Evolutionary conservation across 2,113 vertebrate species (phyloP).

Genomic region (Urocolius indicus): DNA sequence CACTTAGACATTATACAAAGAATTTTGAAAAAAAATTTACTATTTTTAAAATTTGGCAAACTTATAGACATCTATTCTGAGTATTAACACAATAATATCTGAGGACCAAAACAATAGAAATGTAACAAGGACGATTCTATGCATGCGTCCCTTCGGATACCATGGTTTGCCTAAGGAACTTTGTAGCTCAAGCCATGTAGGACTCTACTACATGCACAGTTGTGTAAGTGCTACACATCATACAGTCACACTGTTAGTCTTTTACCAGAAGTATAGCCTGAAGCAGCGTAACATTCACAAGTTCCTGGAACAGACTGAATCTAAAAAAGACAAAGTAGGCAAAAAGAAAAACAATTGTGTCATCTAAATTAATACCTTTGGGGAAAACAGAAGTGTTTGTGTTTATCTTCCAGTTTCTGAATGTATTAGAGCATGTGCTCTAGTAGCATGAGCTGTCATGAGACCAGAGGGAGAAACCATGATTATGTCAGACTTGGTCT

Average conservation of each 20-base stretch:
- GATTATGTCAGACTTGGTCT: not conserved
- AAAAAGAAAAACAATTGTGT: not conserved
- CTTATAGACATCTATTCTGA: not conserved
- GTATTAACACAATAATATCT: not conserved
- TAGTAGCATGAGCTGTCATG: not conserved
- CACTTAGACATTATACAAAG: not conserved
- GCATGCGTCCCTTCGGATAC: not conserved
- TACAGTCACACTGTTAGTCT: not conserved
- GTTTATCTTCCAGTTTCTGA: not conserved
- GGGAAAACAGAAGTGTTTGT: not conserved
- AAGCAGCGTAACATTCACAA: not conserved
- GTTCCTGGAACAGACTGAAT: not conserved
- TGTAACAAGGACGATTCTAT: not conserved
- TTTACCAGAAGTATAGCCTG: not conserved
- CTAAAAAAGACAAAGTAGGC: not conserved
- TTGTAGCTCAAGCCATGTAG: not conserved
- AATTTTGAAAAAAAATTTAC: not conserved
- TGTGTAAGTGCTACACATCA: not conserved
- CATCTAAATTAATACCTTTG: not conserved
- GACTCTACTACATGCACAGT: accelerated
- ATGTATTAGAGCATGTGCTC: not conserved
- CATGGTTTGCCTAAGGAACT: not conserved
- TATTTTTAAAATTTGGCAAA: not conserved
- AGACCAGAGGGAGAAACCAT: not conserved
- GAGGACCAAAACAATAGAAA: not conserved